Conservation (phyloP, 2,113 vertebrate genomes). For the Apteryx owenii region DNA sequence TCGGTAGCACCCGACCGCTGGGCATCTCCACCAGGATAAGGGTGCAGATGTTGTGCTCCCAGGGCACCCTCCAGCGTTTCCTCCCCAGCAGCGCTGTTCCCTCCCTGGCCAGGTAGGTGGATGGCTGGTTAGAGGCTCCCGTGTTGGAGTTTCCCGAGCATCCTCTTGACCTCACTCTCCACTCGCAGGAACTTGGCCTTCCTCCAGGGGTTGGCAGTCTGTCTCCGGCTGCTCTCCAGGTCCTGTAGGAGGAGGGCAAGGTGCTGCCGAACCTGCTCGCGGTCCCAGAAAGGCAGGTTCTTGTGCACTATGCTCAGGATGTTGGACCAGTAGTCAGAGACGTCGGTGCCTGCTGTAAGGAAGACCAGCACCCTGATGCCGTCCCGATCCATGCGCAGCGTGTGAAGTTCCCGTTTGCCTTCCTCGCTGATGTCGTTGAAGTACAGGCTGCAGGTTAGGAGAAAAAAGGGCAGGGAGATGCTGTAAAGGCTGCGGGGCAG, state of each 20-base stretch:
- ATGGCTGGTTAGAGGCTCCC: slow-evolving; percentile 9
- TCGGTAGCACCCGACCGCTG: not conserved
- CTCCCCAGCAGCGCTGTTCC: not conserved
- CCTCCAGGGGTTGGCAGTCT: slow-evolving; percentile 88
- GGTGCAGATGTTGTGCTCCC: not conserved
- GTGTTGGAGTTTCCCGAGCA: slow-evolving; percentile 68
- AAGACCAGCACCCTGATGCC: slow-evolving; percentile 87
- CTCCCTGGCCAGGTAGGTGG: not conserved
- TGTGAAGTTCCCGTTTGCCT: slow-evolving; percentile 84
- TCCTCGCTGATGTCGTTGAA: slow-evolving; percentile 92
- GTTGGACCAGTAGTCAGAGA: slow-evolving; percentile 89
- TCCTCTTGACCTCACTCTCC: slow-evolving; percentile 83
- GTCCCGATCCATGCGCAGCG: slow-evolving; percentile 65
- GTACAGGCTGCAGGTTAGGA: slow-evolving; percentile 83
- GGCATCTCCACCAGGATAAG: not conserved
- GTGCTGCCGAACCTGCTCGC: slow-evolving; percentile 80
- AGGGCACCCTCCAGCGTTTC: not conserved
- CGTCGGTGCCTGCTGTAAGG: slow-evolving; percentile 86
- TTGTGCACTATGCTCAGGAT: slow-evolving; percentile 87
- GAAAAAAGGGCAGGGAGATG: not conserved
- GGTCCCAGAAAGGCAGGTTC: slow-evolving; percentile 90
- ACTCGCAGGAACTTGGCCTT: slow-evolving; percentile 89
- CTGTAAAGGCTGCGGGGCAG: not conserved
- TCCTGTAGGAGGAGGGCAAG: slow-evolving; percentile 88
- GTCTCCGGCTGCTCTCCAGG: slow-evolving; percentile 87